Base-by-base conservation (phyloP, 2,888 invertebrate genomes). In the Xanthia togata region DNA sequence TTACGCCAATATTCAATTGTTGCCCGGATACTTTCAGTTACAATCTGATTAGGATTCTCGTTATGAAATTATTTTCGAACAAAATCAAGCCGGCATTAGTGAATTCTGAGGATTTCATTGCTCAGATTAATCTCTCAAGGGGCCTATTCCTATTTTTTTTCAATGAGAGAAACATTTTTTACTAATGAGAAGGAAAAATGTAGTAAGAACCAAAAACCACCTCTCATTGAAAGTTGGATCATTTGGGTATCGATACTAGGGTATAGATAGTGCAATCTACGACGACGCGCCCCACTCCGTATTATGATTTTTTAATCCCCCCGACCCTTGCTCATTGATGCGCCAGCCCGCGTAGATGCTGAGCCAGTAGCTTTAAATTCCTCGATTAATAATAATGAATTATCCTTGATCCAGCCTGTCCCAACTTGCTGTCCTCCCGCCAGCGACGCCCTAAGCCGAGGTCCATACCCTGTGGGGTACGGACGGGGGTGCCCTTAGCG, bases 1-100 rank as follows among this genome's bases (percentile, higher is more conserved):
- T 85, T 67, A 59, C 44, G 63, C 5, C 17, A 26, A 62, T 72
- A 82, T 84, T 67, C 57, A 72, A 84, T 84, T 84, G 69, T 76
- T 65, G 70, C 9, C 41, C 41, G 57, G 26, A 67, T 84, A 81
- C 81, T 81, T 84, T 71, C 23, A 31, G 69, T 59, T 60, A 72
- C 38, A 82, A 82, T 76, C 38, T 38, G 57, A 84, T 81, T 84
- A 70, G 57, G 23, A 60, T 63, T 59, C 62, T 70, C 44, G 55
- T 71, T 80, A 79, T 57, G 9, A 75, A 84, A 68, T 73, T 70
- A 73, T 74, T 85, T 71, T 35, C 17, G 44, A 83, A 78, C 47
- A 81, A 67, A 80, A 82, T 71, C 53, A 82, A 60, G 53, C 12
- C 20, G 14, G 47, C 11, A 50, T 84, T 68, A 55, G 68, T 44